Evolutionary conservation across 2,888 invertebrate species (phyloP).

Genomic region (Boloria euphrosyne): DNA sequence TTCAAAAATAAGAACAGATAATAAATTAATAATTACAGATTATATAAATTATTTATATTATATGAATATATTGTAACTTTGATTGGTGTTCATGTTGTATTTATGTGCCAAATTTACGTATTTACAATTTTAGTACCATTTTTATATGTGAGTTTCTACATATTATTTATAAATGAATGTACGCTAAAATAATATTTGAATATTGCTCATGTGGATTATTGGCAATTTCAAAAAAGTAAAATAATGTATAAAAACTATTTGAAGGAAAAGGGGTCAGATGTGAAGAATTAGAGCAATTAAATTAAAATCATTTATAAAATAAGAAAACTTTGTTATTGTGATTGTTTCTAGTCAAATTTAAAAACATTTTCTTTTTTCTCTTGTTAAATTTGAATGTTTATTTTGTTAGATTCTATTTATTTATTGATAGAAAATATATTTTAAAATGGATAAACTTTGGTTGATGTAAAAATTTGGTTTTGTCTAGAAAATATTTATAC

Average conservation of each 20-base stretch:
- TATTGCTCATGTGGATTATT: too few relatives aligned
- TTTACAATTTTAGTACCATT: constrained; percentile 7
- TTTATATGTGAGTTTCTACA: constrained; percentile 4
- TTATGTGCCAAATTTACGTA: constrained; percentile 44
- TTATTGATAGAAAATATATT: too few relatives aligned
- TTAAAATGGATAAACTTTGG: too few relatives aligned
- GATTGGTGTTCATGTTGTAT: constrained; percentile 14
- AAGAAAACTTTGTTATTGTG: background rate
- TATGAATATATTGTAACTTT: constrained; percentile 15
- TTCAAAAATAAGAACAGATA: constrained; percentile 7
- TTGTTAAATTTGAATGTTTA: constrained; percentile 8
- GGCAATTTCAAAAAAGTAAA: too few relatives aligned
- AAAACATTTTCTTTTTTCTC: background rate
- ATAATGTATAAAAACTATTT: too few relatives aligned
- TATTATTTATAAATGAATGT: background rate
- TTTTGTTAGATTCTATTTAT: background rate
- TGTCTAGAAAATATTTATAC: too few relatives aligned
- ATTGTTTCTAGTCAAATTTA: constrained; percentile 12
- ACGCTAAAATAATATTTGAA: too few relatives aligned
- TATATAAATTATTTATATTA: background rate
- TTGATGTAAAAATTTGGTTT: too few relatives aligned
- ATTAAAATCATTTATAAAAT: background rate
- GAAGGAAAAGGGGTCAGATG: background rate
- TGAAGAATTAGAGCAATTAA: background rate
- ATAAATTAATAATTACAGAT: background rate